phyloP scores from a whole-genome alignment of 2,113 vertebrate genomes.

The Camelus dromedarius region DNA sequence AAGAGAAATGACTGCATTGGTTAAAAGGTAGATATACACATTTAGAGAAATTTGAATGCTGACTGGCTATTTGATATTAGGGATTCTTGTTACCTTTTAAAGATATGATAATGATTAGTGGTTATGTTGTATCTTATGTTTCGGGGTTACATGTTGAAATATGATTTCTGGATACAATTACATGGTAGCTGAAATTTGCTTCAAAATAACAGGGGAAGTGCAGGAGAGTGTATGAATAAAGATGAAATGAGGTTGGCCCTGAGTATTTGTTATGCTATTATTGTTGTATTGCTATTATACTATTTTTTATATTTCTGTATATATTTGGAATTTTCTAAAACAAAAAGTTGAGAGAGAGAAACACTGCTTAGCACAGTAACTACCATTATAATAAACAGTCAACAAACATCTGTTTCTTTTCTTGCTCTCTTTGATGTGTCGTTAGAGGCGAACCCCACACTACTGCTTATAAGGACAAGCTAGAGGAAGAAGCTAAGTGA shows the following conservation, averaged over 20 bases:
- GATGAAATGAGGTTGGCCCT: neutral
- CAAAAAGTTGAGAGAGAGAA: neutral
- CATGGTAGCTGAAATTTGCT: neutral
- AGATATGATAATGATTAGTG: neutral
- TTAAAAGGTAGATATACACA: neutral
- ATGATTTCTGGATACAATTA: neutral
- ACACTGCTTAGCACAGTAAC: neutral
- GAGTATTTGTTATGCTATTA: neutral
- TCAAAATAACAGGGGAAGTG: neutral
- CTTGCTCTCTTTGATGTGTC: neutral
- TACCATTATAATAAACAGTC: neutral
- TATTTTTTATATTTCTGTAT: neutral
- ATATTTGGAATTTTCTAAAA: neutral
- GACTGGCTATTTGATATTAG: neutral
- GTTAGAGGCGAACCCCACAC: neutral
- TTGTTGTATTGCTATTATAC: neutral
- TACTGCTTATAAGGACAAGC: neutral
- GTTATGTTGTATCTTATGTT: neutral
- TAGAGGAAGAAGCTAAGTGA: neutral
- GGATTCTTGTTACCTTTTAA: neutral
- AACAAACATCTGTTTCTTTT: neutral
- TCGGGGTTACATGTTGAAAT: neutral
- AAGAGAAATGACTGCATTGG: neutral
- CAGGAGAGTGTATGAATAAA: neutral
- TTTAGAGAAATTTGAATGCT: neutral